Base-by-base conservation (phyloP, 1,140 invertebrate genomes). In the Apolygus lucorum region DNA sequence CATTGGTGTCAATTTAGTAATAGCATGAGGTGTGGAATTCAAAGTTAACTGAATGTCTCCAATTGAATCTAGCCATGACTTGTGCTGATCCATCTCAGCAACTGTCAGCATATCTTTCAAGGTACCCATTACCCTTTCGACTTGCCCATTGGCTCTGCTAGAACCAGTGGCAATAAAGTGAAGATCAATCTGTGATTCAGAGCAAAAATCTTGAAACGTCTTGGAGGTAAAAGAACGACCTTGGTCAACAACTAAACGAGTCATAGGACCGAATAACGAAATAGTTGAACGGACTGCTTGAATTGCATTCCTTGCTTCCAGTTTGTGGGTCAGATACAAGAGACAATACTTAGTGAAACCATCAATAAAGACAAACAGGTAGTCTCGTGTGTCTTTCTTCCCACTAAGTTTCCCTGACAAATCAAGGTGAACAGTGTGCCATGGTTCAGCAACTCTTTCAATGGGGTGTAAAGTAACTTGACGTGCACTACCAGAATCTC, bases 121-220 rank as follows among this genome's bases (percentile, higher is more conserved):
- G n/a, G n/a, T n/a, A n/a, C n/a, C n/a, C n/a, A n/a, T n/a, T n/a
- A n/a, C n/a, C n/a, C n/a, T n/a, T n/a, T n/a, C n/a, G n/a, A n/a
- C n/a, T n/a, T n/a, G n/a, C n/a, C n/a, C n/a, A n/a, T n/a, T n/a
- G n/a, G n/a, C n/a, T n/a, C n/a, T n/a, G n/a, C n/a, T n/a, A n/a
- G n/a, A n/a, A n/a, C n/a, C n/a, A n/a, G n/a, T n/a, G n/a, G n/a
- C n/a, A n/a, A n/a, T n/a, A n/a, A n/a, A n/a, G n/a, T n/a, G n/a
- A n/a, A n/a, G n/a, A n/a, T n/a, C n/a, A n/a, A n/a, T n/a, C n/a
- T n/a, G n/a, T n/a, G 73, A 52, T 21, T 28, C 25, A 0, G 27
- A 17, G 29, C 76, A 78, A 72, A 76, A 78, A n/a, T 77, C 62
- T 22, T 69, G 66, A 71, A 78, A 78, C 8, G 75, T 72, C 67